Percentiles rank a stretch among this genome's conserved stretches.
These are phyloP conservation scores for Siniperca obscura DNA, from an alignment of 2,797 vertebrate genomes.

Conservation along the genomic window DNA sequence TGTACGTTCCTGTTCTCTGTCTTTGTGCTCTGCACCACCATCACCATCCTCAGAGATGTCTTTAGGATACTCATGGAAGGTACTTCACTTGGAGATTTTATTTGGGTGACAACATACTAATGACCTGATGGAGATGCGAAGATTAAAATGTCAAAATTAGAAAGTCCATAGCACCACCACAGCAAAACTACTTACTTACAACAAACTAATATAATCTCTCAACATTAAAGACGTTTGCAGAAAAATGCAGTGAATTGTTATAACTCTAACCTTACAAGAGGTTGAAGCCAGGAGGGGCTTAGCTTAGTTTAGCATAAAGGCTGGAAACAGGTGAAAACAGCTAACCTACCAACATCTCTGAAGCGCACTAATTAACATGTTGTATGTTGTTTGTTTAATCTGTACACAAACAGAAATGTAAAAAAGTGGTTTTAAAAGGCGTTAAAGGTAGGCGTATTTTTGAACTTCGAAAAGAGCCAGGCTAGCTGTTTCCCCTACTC, in stretches of 20 bases:
- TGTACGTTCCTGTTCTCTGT: constrained; percentile 96
- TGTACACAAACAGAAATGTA: too few species aligned
- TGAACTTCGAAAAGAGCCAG: too few species aligned
- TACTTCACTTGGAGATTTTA: constrained; percentile 50
- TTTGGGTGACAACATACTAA: too few species aligned
- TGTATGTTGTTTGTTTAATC: not conserved
- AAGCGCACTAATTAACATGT: not conserved
- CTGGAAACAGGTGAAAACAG: not conserved
- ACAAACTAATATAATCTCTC: too few species aligned
- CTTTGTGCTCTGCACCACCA: constrained; percentile 93
- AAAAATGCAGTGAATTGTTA: too few species aligned
- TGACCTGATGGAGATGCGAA: too few species aligned
- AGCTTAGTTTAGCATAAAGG: not conserved
- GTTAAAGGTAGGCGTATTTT: too few species aligned
- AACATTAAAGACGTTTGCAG: not conserved
- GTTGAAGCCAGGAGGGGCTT: too few species aligned
- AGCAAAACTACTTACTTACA: too few species aligned
- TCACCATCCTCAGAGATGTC: constrained; percentile 93
- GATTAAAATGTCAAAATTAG: not conserved
- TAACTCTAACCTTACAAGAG: too few species aligned
- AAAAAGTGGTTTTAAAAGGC: too few species aligned
- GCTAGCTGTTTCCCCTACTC: too few species aligned
- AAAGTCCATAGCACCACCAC: not conserved
- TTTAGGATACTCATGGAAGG: constrained; percentile 97
- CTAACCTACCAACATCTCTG: not conserved